Percentiles rank a stretch among this genome's conserved stretches.
These are phyloP conservation scores for Caenorhabditis sp. DNA, from an alignment of 2,888 invertebrate species.

Conservation along the genomic window DNA sequence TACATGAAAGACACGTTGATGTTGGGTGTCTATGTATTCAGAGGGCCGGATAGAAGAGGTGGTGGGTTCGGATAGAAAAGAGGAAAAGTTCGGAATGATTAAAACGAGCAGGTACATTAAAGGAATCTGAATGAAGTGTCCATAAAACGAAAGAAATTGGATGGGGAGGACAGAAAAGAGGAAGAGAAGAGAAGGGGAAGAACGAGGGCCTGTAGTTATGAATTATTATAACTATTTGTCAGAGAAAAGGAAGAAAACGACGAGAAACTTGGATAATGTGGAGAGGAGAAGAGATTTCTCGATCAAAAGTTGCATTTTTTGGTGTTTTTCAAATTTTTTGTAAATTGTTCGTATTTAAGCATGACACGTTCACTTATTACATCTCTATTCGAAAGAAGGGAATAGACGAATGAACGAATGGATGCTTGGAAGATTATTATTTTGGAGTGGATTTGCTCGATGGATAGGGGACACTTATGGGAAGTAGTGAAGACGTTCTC, in stretches of 20 bases:
- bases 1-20: not conserved
- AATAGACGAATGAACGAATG: not conserved
- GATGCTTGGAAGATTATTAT: not conserved
- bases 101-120: conserved; percentile 1
- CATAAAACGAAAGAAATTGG: no score
- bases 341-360: no score
- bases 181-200: not conserved
- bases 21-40: not conserved
- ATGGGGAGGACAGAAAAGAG: not conserved
- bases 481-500: conserved; percentile 45
- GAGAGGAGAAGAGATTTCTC: not conserved
- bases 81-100: not conserved
- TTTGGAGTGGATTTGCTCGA: not conserved
- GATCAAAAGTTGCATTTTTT: not conserved
- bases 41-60: conserved; percentile 4
- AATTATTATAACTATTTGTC: conserved; percentile 30
- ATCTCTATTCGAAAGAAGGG: no score
- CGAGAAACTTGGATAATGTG: conserved; percentile 23
- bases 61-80: not conserved
- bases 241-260: not conserved
- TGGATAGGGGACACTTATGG: conserved; percentile 13
- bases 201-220: not conserved
- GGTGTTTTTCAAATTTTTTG: not conserved
- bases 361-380: no score
- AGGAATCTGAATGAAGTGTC: no score